phyloP scores from a whole-genome alignment of 2,113 vertebrate genomes.

The Probosciger aterrimus region DNA sequence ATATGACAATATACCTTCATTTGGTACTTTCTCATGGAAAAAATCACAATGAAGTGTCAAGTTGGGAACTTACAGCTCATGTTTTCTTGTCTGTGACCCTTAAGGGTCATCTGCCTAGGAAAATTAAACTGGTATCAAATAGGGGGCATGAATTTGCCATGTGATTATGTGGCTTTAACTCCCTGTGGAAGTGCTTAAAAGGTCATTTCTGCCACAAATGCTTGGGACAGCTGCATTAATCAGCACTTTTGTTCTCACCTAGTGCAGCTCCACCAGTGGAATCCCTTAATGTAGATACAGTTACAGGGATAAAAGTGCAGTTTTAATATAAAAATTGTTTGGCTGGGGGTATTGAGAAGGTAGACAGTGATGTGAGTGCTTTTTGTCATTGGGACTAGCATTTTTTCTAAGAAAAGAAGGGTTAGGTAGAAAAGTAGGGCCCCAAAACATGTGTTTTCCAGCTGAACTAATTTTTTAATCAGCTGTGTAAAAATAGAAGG shows the following conservation, averaged over 20 bases:
- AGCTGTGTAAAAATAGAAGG: not conserved
- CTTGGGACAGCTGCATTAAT: constrained; percentile 35
- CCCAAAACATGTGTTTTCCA: not conserved
- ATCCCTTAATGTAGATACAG: not conserved
- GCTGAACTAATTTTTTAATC: not conserved
- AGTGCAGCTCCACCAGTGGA: not conserved
- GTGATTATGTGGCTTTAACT: constrained; percentile 33
- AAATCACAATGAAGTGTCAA: not conserved
- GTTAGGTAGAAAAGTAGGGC: not conserved
- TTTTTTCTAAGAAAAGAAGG: not conserved
- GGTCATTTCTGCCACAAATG: not conserved
- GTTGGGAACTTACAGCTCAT: not conserved
- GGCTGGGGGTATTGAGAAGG: not conserved
- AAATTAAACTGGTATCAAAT: constrained; percentile 5
- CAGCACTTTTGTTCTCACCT: not conserved
- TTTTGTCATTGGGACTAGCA: not conserved
- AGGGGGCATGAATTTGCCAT: not conserved
- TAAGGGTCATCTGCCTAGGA: not conserved
- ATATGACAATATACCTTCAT: not conserved
- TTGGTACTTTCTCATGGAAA: not conserved
- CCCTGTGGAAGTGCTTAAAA: not conserved
- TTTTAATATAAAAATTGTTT: not conserved
- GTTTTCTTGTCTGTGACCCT: not conserved
- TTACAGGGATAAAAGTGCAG: not conserved
- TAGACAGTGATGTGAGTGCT: not conserved